These are phyloP conservation scores for Drosophila bunnanda DNA, from an alignment of 2,888 invertebrate genomes.

Conservation along the genomic window DNA sequence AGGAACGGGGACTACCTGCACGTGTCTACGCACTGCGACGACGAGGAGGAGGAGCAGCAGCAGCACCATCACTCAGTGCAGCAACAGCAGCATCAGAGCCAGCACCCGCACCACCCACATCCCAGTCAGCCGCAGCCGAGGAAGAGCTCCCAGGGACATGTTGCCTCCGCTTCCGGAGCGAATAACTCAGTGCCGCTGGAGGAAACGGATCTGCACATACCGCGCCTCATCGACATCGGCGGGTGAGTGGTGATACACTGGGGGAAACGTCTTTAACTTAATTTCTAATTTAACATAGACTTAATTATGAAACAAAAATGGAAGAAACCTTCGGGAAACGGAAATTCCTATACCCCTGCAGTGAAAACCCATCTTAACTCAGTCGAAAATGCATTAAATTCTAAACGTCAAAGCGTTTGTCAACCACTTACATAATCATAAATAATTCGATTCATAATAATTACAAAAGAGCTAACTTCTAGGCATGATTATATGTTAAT, in stretches of 20 bases:
- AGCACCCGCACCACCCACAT: slow-evolving; percentile 48
- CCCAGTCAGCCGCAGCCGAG: slow-evolving; percentile 39
- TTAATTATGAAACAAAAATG: too few relatives aligned
- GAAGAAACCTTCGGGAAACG: too few relatives aligned
- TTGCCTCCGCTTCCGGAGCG: slow-evolving; percentile 47
- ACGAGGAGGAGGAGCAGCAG: slow-evolving; percentile 86
- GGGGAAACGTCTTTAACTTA: neutral
- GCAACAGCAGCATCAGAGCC: slow-evolving; percentile 48
- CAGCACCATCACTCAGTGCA: slow-evolving; percentile 38
- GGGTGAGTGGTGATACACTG: slow-evolving; percentile 85
- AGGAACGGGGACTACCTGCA: slow-evolving; percentile 90
- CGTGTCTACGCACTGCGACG: slow-evolving; percentile 88
- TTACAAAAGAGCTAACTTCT: too few relatives aligned
- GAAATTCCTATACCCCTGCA: too few relatives aligned
- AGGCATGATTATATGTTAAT: neutral
- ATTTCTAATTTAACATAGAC: too few relatives aligned
- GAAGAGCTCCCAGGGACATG: slow-evolving; percentile 53
- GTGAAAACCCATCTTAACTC: too few relatives aligned
- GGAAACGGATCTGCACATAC: slow-evolving; percentile 89
- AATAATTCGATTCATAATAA: too few relatives aligned
- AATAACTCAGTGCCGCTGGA: slow-evolving; percentile 68
- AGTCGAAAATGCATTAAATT: too few relatives aligned
- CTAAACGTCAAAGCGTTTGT: too few relatives aligned
- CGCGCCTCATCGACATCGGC: slow-evolving; percentile 87
- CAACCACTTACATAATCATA: too few relatives aligned